These are phyloP conservation scores for Tetrao urogallus DNA, from an alignment of 2,113 vertebrate species.

Conservation along the genomic window DNA sequence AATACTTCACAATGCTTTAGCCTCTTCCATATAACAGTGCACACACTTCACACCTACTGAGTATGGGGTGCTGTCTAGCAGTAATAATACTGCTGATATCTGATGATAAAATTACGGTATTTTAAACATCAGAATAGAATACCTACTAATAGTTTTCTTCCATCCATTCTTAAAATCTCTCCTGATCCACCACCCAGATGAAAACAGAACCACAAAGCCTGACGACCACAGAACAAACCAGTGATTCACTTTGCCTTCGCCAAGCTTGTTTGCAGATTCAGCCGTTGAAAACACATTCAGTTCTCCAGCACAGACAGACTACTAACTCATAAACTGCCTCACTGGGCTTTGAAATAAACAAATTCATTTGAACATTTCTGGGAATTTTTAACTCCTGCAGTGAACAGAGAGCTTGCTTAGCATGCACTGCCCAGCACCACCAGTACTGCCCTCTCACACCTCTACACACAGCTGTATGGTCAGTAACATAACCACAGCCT, in stretches of 20 bases:
- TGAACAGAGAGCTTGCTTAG: not conserved
- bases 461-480: not conserved
- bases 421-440: not conserved
- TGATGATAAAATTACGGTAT: rapidly evolving
- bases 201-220: not conserved
- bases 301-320: not conserved
- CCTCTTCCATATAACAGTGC: not conserved
- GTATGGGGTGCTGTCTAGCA: not conserved
- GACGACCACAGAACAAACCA: not conserved
- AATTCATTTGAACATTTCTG: not conserved
- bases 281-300: not conserved
- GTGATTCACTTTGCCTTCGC: not conserved
- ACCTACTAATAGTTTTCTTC: not conserved
- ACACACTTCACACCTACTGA: not conserved
- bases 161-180: not conserved
- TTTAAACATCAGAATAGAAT: not conserved
- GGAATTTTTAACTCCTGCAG: not conserved
- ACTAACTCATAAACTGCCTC: not conserved
- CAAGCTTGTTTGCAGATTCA: not conserved
- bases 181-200: not conserved
- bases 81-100: not conserved
- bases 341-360: not conserved
- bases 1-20: not conserved
- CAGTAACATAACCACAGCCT: not conserved
- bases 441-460: not conserved